Evolutionary conservation across 2,888 invertebrate species (phyloP).

Genomic region (Bellardia bayeri): DNA sequence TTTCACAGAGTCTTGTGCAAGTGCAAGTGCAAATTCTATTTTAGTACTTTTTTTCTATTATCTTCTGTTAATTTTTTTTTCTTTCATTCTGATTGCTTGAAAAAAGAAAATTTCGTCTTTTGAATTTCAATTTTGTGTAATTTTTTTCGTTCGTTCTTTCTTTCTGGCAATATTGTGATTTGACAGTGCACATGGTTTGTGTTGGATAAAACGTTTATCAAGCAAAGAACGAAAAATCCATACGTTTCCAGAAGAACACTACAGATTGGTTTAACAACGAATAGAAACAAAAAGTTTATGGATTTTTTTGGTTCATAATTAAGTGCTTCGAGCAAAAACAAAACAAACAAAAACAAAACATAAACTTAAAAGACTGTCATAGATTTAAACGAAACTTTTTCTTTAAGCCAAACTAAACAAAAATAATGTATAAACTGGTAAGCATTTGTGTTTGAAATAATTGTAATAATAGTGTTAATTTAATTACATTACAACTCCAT

Average conservation of each 20-base stretch:
- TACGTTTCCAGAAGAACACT: neutral
- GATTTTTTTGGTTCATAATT: constrained; percentile 14
- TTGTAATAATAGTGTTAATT: neutral
- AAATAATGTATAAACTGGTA: constrained; percentile 64
- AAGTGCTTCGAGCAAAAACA: constrained; percentile 15
- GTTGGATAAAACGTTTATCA: constrained; percentile 8
- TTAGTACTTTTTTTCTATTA: constrained; percentile 32
- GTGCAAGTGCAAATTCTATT: constrained; percentile 81
- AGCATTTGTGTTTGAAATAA: neutral
- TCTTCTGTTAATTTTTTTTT: neutral
- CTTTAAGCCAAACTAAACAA: constrained; percentile 13
- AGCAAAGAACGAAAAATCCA: neutral
- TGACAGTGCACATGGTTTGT: constrained; percentile 51
- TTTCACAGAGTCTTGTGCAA: constrained; percentile 84
- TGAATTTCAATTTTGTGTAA: constrained; percentile 1
- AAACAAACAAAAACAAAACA: neutral
- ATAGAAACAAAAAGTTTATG: constrained; percentile 9
- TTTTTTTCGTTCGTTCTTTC: neutral
- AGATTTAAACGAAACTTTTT: constrained; percentile 8
- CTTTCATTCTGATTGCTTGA: constrained; percentile 1
- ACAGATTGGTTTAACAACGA: constrained; percentile 71
- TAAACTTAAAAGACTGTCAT: constrained; percentile 50
- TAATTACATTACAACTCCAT: neutral
- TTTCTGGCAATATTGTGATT: neutral
- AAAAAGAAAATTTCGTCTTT: constrained; percentile 10